Conservation (phyloP, 2,888 invertebrate genomes). For the Eudasyphora cyanicolor region DNA sequence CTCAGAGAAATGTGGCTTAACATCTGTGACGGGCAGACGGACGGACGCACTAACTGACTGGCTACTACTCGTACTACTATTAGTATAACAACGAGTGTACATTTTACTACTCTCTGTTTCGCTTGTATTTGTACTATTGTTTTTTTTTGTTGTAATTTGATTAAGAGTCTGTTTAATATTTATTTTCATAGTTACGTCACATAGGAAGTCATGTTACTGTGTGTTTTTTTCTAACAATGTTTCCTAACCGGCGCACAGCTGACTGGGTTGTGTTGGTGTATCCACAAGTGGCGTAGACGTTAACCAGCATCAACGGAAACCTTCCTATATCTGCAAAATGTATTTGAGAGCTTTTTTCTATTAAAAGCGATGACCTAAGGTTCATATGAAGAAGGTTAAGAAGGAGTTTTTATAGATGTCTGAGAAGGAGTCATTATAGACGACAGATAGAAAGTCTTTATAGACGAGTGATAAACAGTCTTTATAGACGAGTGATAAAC, state of each 20-base stretch:
- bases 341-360: no score
- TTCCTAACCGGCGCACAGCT: background rate
- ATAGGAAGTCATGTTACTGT: background rate
- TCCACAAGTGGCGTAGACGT: no score
- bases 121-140: background rate
- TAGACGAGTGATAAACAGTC: no score
- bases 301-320: no score
- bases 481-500: no score
- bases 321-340: no score
- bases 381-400: no score
- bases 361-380: no score
- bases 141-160: background rate
- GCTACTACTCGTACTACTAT: background rate
- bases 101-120: background rate
- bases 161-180: background rate
- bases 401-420: no score
- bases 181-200: slow-evolving; percentile 11
- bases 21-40: slow-evolving; percentile 53
- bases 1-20: slow-evolving; percentile 57
- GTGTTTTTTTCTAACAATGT: background rate
- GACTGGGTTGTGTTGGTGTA: background rate
- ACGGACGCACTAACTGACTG: background rate
- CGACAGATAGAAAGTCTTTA: no score
- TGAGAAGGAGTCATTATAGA: no score
- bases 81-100: no score